phyloP scores from a whole-genome alignment of 2,113 vertebrate species.

The Cairina moschata region DNA sequence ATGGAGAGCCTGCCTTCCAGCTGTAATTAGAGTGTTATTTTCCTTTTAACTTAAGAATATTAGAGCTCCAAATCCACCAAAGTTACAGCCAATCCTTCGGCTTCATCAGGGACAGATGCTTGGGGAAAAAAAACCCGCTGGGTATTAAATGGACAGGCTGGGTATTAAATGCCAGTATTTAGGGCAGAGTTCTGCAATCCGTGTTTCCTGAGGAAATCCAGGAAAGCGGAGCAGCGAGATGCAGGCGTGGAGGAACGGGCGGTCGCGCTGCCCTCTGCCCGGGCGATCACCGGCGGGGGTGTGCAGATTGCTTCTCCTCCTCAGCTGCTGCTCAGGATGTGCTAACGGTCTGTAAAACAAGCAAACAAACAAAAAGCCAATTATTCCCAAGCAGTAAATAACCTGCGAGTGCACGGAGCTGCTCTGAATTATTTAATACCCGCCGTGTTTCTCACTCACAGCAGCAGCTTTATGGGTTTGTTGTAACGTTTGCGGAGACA shows the following conservation, averaged over 20 bases:
- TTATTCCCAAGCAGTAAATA: not conserved
- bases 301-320: not conserved
- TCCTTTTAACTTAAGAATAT: not conserved
- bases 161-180: rapidly evolving
- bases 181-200: not conserved
- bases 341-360: not conserved
- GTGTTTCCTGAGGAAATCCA: too few relatives aligned
- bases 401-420: not conserved
- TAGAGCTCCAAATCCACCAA: not conserved
- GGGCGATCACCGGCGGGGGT: too few relatives aligned
- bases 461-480: not conserved
- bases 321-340: not conserved
- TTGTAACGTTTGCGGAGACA: not conserved
- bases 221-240: too few relatives aligned
- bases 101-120: not conserved
- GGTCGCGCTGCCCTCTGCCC: too few relatives aligned
- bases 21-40: not conserved
- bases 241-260: too few relatives aligned
- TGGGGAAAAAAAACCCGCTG: not conserved
- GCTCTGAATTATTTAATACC: not conserved
- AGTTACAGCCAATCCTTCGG: not conserved
- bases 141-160: not conserved
- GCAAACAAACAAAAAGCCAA: rapidly evolving
- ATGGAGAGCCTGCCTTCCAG: not conserved
- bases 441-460: rapidly evolving